These are phyloP conservation scores for Sarcophaga subvicina DNA, from an alignment of 2,888 invertebrate genomes.

Conservation along the genomic window DNA sequence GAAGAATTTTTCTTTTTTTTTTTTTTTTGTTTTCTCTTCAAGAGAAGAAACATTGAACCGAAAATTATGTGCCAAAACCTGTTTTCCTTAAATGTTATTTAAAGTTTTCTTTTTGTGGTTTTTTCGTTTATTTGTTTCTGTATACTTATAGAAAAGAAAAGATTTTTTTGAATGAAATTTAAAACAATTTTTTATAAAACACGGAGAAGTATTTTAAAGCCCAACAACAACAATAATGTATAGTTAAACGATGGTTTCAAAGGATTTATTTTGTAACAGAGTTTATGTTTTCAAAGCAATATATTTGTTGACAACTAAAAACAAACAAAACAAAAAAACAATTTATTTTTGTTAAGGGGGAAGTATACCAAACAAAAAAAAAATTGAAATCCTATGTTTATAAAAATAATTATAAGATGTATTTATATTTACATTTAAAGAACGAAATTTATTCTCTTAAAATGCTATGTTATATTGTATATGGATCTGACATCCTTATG, in stretches of 20 bases:
- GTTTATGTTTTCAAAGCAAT: not conserved
- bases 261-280: slow-evolving; percentile 63
- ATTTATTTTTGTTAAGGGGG: slow-evolving; percentile 7
- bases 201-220: too few species aligned
- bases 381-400: too few species aligned
- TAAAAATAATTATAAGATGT: too few species aligned
- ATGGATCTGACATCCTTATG: too few species aligned
- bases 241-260: slow-evolving; percentile 65
- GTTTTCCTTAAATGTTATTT: slow-evolving; percentile 72
- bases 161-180: not conserved
- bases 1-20: not conserved
- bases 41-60: slow-evolving; percentile 22
- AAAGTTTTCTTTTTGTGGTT: not conserved
- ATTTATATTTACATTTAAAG: too few species aligned
- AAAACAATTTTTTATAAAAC: not conserved
- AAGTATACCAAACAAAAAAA: not conserved
- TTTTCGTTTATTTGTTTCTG: too few species aligned
- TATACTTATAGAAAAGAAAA: not conserved
- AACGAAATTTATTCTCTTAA: too few species aligned
- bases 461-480: too few species aligned
- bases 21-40: not conserved
- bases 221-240: slow-evolving; percentile 40
- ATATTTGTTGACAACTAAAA: slow-evolving; percentile 34
- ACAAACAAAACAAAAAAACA: not conserved
- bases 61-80: slow-evolving; percentile 76